phyloP scores from a whole-genome alignment of 2,797 vertebrate genomes.

The Orestias chungarensis region DNA sequence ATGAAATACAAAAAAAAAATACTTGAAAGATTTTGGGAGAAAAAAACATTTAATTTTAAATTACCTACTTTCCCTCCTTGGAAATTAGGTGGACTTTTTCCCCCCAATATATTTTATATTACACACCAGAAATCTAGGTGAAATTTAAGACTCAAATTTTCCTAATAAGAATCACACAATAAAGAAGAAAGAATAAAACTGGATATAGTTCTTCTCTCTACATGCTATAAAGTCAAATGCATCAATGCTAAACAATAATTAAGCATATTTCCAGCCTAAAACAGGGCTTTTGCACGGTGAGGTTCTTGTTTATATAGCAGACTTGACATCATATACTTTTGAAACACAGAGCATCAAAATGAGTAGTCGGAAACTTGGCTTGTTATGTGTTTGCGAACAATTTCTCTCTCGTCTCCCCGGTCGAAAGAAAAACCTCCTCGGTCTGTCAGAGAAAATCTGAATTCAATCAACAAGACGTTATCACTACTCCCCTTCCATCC shows the following conservation, averaged over 20 bases:
- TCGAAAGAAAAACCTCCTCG: conserved; percentile 37
- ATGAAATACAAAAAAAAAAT: not conserved
- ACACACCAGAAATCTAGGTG: not conserved
- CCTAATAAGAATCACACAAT: not conserved
- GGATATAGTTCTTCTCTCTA: not conserved
- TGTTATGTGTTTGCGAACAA: conserved; percentile 49
- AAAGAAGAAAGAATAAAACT: not conserved
- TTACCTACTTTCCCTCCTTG: too few relatives aligned
- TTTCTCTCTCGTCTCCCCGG: conserved; percentile 52
- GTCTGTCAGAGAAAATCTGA: conserved; percentile 71
- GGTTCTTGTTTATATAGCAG: conserved; percentile 39
- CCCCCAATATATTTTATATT: not conserved
- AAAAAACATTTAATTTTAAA: too few relatives aligned
- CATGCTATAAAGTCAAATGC: not conserved
- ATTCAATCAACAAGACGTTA: conserved; percentile 73
- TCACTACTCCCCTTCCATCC: conserved; percentile 59
- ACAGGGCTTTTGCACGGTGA: not conserved
- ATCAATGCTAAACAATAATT: not conserved
- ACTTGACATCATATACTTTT: conserved; percentile 25
- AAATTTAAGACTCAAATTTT: not conserved
- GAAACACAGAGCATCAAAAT: conserved; percentile 44
- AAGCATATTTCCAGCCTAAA: not conserved
- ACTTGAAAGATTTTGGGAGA: not conserved
- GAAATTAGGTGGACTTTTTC: not conserved
- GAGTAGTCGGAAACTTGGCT: conserved; percentile 58